Evolutionary conservation across 2,797 vertebrate species (phyloP), one percentile per base, ranked within the genome.

Genomic region (Rhodeus uyekii): DNA sequence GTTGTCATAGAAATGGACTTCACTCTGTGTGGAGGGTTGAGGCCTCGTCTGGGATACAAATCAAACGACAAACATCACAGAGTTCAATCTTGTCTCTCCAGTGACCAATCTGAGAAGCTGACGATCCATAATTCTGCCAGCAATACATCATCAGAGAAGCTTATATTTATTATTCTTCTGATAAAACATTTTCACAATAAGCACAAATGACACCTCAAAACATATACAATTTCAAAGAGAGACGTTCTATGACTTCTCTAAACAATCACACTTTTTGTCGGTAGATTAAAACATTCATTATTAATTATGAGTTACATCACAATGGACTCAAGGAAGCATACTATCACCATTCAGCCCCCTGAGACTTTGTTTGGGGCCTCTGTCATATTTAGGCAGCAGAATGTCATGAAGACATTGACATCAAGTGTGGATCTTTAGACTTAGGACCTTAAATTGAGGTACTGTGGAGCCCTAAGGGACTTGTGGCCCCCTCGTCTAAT

Each of bases 1-100:
- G 97, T 99, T 89, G 97, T 99, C 98, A 99, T 99, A 82, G 98
- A 99, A 93, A 99, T 99, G 68, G 98, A 99, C 93, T 99, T 99
- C 91, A 99, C 97, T 95, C 98, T 96, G 92, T 99, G 98, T 58
- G 97, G 98, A 92, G 98, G 98, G 90, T 99, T 99, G 92, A 99
- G 94, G 85, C 98, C 98, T 91, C 98, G 95, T 86, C 98, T 99
- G 89, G 64, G 83, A 89, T 84, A 71, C 89, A 89, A 92, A 94
- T 79, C 90, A 73, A 78, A 65, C 85, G 82, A 60, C 53, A 60
- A 46, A 60, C 13, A 39, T 61, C 8, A 50, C 13, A 29, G 16
- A 44, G 7, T n/a, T n/a, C n/a, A n/a, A n/a, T n/a, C n/a, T n/a
- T 6, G 69, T 50, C 61, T 50, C 5, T 34, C 34, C 24, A 58